A percentile compares a stretch with the other conserved stretches of the same genome.
phyloP scores from a whole-genome alignment of 1,140 invertebrate species.

The Mylabris phalerata region DNA sequence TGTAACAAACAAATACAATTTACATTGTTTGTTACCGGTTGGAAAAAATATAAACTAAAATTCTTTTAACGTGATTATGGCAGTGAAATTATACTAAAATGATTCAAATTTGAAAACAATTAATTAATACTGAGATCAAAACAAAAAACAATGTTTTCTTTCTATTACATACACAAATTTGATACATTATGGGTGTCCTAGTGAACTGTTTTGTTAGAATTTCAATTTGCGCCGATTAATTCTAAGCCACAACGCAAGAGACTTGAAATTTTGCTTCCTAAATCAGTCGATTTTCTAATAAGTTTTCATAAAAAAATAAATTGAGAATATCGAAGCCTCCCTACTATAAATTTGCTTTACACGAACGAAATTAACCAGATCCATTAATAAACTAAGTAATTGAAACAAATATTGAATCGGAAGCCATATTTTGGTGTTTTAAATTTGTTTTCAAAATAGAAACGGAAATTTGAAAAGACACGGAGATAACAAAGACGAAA shows the following conservation, averaged over 20 bases:
- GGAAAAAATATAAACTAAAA: conserved; percentile 8
- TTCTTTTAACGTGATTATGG: conserved; percentile 25
- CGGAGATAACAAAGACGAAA: conserved; percentile 8
- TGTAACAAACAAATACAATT: conserved; percentile 11
- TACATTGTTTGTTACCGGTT: conserved; percentile 7
- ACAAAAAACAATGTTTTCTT: conserved; percentile 17
- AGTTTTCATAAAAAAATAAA: conserved; percentile 12
- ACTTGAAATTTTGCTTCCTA: no score
- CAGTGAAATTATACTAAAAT: conserved; percentile 34
- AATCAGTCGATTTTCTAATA: background rate
- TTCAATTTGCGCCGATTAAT: no score
- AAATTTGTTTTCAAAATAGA: background rate
- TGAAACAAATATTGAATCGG: background rate
- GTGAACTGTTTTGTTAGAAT: no score
- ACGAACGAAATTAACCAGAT: conserved; percentile 14
- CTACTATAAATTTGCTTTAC: conserved; percentile 4
- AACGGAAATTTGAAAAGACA: conserved; percentile 4
- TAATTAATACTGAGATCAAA: conserved; percentile 39
- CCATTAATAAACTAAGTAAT: conserved; percentile 11
- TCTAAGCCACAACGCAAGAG: no score
- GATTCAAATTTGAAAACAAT: conserved; percentile 27
- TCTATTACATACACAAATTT: conserved; percentile 1
- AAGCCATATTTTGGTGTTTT: background rate
- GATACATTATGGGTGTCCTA: no score
- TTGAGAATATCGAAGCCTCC: conserved; percentile 19